Percentiles rank a stretch among this genome's conserved stretches.
phyloP scores from a whole-genome alignment of 2,113 vertebrate genomes.

The Petroica traversi region DNA sequence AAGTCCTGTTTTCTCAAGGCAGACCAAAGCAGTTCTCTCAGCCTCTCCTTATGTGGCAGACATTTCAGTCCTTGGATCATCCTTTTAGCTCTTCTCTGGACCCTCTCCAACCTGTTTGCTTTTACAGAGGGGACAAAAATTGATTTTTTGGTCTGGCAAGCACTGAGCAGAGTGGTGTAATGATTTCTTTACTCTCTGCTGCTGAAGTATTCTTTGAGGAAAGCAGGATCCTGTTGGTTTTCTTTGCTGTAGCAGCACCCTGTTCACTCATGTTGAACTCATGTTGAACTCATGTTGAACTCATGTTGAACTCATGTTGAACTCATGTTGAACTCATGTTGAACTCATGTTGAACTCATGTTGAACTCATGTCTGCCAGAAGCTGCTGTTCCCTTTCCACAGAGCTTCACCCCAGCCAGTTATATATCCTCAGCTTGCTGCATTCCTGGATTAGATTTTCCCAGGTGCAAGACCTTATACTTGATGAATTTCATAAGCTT shows the following conservation, averaged over 20 bases:
- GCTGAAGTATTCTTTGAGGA: neutral
- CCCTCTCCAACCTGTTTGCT: neutral
- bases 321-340: too few species aligned
- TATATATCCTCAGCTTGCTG: neutral
- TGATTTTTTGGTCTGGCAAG: neutral
- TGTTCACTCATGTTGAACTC: accelerated
- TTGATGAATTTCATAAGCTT: neutral
- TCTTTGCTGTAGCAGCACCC: neutral
- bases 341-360: too few species aligned
- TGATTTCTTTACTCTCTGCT: neutral
- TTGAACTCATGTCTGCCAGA: neutral
- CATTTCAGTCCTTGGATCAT: neutral
- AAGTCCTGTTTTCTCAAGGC: neutral
- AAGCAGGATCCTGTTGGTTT: neutral
- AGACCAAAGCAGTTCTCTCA: neutral
- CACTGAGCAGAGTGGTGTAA: neutral
- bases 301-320: too few species aligned
- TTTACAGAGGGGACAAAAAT: neutral
- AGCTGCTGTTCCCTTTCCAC: neutral
- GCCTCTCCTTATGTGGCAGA: neutral
- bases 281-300: too few species aligned
- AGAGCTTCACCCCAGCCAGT: neutral
- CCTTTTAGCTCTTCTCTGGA: neutral
- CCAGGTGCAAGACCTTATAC: neutral
- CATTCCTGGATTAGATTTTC: neutral